Conservation (phyloP, 2,797 vertebrate genomes). For the Sternotherus odoratus region DNA sequence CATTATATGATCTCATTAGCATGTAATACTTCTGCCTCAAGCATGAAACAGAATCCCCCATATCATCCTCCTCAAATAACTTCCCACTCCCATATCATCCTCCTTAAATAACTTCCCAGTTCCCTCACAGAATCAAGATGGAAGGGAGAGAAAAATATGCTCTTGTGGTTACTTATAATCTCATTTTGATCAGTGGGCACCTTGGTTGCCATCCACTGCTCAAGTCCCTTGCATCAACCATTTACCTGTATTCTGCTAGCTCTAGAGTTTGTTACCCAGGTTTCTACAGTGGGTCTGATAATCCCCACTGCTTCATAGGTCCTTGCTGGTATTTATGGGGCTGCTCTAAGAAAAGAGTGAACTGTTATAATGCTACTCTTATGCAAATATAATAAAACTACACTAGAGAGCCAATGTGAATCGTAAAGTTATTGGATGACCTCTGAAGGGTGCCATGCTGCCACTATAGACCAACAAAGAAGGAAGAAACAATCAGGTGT, state of each 20-base stretch:
- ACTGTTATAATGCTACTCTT: neutral
- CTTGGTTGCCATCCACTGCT: neutral
- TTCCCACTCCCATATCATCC: neutral
- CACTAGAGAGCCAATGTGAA: neutral
- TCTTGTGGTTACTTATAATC: neutral
- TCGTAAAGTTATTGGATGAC: neutral
- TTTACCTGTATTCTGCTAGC: neutral
- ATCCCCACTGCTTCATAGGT: neutral
- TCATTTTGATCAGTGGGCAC: neutral
- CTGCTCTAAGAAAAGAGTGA: neutral
- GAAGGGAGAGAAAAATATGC: neutral
- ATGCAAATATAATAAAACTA: neutral
- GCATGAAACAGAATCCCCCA: neutral
- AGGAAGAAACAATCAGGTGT: neutral
- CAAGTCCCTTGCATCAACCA: neutral
- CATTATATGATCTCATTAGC: neutral
- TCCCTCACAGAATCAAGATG: neutral
- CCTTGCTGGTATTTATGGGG: rapidly evolving
- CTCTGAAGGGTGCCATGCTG: neutral
- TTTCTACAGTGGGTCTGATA: neutral
- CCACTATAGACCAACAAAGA: neutral
- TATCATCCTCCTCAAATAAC: neutral
- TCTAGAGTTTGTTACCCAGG: neutral
- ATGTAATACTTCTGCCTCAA: rapidly evolving
- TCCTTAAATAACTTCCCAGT: neutral